Base-by-base conservation (phyloP, 2,113 vertebrate species). In the Mirounga angustirostris region DNA sequence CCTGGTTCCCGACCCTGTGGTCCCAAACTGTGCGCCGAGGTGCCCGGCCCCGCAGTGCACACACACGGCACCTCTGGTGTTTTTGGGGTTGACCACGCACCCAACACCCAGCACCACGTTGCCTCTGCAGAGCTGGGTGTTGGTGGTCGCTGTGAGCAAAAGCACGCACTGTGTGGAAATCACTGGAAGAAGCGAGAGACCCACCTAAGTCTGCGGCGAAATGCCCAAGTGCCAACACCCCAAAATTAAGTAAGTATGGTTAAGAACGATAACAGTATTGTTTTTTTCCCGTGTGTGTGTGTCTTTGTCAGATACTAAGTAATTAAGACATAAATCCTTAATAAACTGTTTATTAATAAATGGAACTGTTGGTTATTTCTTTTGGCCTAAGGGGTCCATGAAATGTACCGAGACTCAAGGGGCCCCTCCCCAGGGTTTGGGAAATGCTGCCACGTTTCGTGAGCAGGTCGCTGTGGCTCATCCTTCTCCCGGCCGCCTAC, bases 1-100 rank as follows among this genome's bases (percentile, higher is more conserved):
- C n/a, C 14, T 21, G 24, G 46, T 40, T n/a, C 12, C 73, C 0
- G 0, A 2, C 0, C 19, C 33, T 4, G 0, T 3, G n/a, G 8
- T 40, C 5, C 83, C n/a, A 6, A 16, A 18, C 40, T 14, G 21
- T 18, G 46, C 30, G 33, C 19, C 4, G 1, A 16, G 18, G 22
- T 19, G 9, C 30, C 15, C 10, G 14, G 26, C 56, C 43, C 71
- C 63, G 0, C 13, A 15, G 63, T 30, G 63, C 14, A 15, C 28
- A 15, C 63, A 30, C 63, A 65, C 63, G 30, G 19, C 2, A 4
- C 1, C 59, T 5, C 54, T 9, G 8, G 14, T 9, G 6, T 14
- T 24, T 24, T 9, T 2, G 30, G 4, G 24, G 4, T 13, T 52
- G 43, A 40, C 33, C 0, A 5, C 7, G 4, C 4, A 15, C 12